These are phyloP conservation scores for Otolemur garnettii DNA, from an alignment of 2,113 vertebrate species.

Conservation along the genomic window DNA sequence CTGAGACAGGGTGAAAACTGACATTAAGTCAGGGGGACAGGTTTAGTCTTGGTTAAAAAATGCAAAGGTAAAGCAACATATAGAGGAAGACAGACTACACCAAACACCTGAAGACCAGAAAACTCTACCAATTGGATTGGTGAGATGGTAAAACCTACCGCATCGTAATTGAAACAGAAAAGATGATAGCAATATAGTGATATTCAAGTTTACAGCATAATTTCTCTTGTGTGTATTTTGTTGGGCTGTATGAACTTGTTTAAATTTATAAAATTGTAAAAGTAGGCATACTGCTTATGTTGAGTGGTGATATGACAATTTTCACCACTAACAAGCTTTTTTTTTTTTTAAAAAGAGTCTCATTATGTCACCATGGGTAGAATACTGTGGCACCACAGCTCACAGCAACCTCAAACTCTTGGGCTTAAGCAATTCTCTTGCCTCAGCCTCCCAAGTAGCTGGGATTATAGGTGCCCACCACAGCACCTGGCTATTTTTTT, in stretches of 20 bases:
- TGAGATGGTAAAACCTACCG: background rate
- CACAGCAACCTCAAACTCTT: no score
- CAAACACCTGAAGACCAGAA: background rate
- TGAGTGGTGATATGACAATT: background rate
- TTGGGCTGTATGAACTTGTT: background rate
- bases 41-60: conserved; percentile 25
- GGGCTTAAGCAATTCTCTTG: no score
- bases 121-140: background rate
- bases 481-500: no score
- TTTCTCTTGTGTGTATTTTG: conserved; percentile 2
- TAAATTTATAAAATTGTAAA: background rate
- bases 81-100: conserved; percentile 52
- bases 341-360: no score
- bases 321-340: background rate
- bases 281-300: background rate
- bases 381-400: no score
- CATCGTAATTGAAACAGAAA: background rate
- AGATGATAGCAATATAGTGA: background rate
- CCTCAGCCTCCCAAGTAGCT: no score
- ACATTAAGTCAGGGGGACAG: conserved; percentile 58
- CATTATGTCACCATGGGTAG: no score
- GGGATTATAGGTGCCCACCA: no score
- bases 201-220: background rate
- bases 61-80: conserved; percentile 65
- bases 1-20: conserved; percentile 34